These are phyloP conservation scores for Lindbergichthys nudifrons DNA, from an alignment of 2,797 vertebrate genomes.

Conservation along the genomic window DNA sequence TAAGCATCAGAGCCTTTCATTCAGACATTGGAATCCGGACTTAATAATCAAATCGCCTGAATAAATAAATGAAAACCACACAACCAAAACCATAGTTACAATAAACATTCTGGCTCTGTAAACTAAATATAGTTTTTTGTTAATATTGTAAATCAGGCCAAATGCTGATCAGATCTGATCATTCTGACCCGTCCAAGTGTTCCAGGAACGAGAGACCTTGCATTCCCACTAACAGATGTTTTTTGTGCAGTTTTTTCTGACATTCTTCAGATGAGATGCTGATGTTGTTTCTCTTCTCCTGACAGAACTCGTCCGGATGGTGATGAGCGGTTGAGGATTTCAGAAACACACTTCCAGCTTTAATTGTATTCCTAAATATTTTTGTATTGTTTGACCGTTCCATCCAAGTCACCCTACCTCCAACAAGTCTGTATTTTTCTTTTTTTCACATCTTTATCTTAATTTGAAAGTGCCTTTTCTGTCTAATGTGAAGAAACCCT, in stretches of 20 bases:
- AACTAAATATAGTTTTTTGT: neutral
- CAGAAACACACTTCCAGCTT: constrained; percentile 53
- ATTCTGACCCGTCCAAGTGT: constrained; percentile 6
- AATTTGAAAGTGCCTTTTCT: constrained; percentile 79
- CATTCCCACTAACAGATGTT: constrained; percentile 11
- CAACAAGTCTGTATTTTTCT: constrained; percentile 31
- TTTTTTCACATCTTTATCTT: constrained; percentile 49
- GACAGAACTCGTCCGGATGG: constrained; percentile 85
- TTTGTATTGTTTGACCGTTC: constrained; percentile 53
- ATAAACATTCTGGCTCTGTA: no score
- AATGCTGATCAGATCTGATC: neutral
- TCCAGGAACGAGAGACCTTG: constrained; percentile 4
- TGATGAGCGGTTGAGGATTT: constrained; percentile 83
- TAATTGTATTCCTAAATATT: constrained; percentile 42
- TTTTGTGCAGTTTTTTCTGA: constrained; percentile 15
- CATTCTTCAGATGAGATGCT: constrained; percentile 7
- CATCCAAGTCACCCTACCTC: constrained; percentile 44
- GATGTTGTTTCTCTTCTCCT: constrained; percentile 30
- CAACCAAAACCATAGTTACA: no score
- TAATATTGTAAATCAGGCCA: neutral
- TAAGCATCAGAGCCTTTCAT: no score
- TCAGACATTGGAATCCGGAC: no score
- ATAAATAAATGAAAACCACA: no score
- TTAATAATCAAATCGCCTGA: no score
- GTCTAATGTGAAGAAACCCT: constrained; percentile 59